phyloP scores from a whole-genome alignment of 2,888 invertebrate species.

The Lasioglossum zephyrum region DNA sequence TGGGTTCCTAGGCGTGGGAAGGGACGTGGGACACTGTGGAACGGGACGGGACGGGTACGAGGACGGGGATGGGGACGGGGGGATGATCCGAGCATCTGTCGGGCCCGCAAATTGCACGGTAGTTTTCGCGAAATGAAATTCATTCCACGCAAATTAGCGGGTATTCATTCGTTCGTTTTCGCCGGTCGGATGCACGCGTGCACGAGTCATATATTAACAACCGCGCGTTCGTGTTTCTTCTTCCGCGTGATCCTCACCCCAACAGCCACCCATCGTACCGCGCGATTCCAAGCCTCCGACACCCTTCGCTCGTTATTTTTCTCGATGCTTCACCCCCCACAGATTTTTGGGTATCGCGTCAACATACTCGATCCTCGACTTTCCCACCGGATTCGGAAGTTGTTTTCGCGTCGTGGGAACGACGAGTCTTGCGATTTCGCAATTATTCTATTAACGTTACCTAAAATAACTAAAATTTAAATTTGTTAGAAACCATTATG shows the following conservation, averaged over 20 bases:
- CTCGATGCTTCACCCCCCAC: background rate
- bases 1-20: background rate
- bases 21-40: background rate
- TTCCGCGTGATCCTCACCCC: background rate
- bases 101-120: constrained; percentile 47
- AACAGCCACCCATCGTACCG: background rate
- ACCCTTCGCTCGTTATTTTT: constrained; percentile 11
- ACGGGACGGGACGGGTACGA: background rate
- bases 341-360: constrained; percentile 4
- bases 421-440: background rate
- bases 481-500: too few species aligned
- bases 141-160: constrained; percentile 68
- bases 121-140: constrained; percentile 68
- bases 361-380: background rate
- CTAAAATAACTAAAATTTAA: too few species aligned
- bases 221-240: constrained; percentile 25
- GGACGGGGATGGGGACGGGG: background rate
- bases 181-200: constrained; percentile 35
- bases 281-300: background rate
- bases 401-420: background rate
- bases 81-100: constrained; percentile 28
- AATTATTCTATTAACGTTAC: too few species aligned
- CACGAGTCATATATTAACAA: constrained; percentile 39
- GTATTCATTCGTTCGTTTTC: constrained; percentile 57
- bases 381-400: background rate